Percentiles rank a stretch among this genome's conserved stretches.
Evolutionary conservation across 2,797 vertebrate genomes (phyloP).

Genomic region (Pristis pectinata): DNA sequence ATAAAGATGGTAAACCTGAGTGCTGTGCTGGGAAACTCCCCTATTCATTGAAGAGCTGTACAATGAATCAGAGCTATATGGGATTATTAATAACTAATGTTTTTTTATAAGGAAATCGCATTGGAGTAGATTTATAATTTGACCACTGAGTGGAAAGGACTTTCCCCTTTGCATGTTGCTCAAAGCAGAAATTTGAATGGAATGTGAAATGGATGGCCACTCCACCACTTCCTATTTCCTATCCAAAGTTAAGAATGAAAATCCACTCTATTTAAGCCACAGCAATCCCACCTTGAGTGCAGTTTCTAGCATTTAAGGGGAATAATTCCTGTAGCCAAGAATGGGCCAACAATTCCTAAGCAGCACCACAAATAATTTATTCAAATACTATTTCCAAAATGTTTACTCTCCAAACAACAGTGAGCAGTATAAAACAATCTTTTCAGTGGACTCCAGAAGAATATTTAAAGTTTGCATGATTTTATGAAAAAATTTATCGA

Average conservation of each 20-base stretch:
- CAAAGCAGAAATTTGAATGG: background rate
- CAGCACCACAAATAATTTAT: conserved; percentile 11
- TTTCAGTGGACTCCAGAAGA: conserved; percentile 47
- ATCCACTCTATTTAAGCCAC: background rate
- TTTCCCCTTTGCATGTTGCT: background rate
- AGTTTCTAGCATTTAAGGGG: background rate
- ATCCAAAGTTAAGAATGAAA: background rate
- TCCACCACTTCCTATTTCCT: background rate
- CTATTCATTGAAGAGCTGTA: background rate
- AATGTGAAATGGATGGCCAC: background rate
- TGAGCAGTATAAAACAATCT: conserved; percentile 40
- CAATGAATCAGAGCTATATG: conserved; percentile 43
- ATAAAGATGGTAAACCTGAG: background rate
- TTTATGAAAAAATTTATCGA: background rate
- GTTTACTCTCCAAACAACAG: conserved; percentile 46
- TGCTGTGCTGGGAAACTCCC: too few species aligned
- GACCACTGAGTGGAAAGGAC: background rate
- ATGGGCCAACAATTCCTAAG: background rate
- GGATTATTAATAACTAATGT: conserved; percentile 25
- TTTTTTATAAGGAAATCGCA: conserved; percentile 50
- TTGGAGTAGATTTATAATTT: conserved; percentile 38
- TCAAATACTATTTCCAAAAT: conserved; percentile 39
- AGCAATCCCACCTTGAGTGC: background rate
- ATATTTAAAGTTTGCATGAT: conserved; percentile 37
- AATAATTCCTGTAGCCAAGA: background rate